These are phyloP conservation scores for Catharus bicknelli DNA, from an alignment of 2,113 vertebrate genomes.

Conservation along the genomic window DNA sequence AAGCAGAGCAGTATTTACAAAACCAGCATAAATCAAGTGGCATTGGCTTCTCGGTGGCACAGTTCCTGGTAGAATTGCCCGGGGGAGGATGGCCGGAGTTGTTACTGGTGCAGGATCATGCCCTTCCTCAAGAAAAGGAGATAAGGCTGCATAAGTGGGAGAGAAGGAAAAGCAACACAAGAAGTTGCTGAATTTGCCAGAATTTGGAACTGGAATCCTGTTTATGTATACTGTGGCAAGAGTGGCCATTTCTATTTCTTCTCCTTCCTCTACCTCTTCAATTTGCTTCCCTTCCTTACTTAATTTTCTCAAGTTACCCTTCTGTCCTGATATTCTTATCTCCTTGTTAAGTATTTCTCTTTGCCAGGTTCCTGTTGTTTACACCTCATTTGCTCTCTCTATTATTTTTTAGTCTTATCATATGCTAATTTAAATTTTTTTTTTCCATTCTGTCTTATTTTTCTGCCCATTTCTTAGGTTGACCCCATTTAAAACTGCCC, in stretches of 20 bases:
- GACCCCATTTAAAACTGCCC: neutral
- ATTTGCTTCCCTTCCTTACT: neutral
- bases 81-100: neutral
- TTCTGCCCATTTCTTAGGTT: neutral
- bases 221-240: neutral
- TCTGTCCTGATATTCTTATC: neutral
- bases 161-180: neutral
- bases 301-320: neutral
- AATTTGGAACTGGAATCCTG: neutral
- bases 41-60: neutral
- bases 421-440: neutral
- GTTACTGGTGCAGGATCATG: neutral
- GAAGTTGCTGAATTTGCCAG: neutral
- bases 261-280: neutral
- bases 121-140: neutral
- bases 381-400: neutral
- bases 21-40: neutral
- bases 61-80: neutral
- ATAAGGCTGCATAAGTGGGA: neutral
- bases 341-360: neutral
- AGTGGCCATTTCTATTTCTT: neutral
- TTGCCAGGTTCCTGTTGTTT: neutral
- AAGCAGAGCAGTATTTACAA: neutral
- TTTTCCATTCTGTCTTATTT: neutral
- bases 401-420: neutral